These are phyloP conservation scores for Maconellicoccus hirsutus DNA, from an alignment of 1,140 invertebrate genomes.

Conservation along the genomic window DNA sequence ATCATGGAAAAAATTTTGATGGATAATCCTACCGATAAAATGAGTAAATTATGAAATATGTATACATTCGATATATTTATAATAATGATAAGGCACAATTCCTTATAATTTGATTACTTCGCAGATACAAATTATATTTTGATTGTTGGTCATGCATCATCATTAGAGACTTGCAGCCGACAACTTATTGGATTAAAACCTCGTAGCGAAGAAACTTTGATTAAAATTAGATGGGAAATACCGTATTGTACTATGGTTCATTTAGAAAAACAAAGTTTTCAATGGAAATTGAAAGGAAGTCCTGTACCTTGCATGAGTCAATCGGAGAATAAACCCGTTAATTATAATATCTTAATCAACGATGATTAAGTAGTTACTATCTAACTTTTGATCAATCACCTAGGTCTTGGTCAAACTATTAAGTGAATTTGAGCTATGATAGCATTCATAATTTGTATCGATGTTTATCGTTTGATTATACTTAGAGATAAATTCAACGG, in stretches of 20 bases:
- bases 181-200: slow-evolving; percentile 56
- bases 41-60: slow-evolving; percentile 28
- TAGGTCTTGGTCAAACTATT: no score
- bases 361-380: no score
- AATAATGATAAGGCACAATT: slow-evolving; percentile 13
- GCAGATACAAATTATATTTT: slow-evolving; percentile 56
- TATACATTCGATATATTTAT: slow-evolving; percentile 9
- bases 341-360: slow-evolving; percentile 55
- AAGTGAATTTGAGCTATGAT: no score
- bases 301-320: slow-evolving; percentile 71
- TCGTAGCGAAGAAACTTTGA: slow-evolving; percentile 50
- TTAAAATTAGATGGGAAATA: slow-evolving; percentile 57
- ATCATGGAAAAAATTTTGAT: slow-evolving; percentile 36
- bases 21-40: no score
- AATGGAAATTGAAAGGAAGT: slow-evolving; percentile 58
- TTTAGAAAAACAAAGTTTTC: slow-evolving; percentile 39
- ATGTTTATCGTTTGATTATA: no score
- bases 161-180: slow-evolving; percentile 66
- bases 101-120: slow-evolving; percentile 10
- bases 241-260: slow-evolving; percentile 67
- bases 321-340: slow-evolving; percentile 65
- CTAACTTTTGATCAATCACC: no score
- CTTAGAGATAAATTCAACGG: no score
- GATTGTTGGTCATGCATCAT: slow-evolving; percentile 77
- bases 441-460: no score